Percentiles rank a stretch among this genome's conserved stretches.
phyloP scores from a whole-genome alignment of 2,888 invertebrate species.

The Heteromyza rotundicornis region DNA sequence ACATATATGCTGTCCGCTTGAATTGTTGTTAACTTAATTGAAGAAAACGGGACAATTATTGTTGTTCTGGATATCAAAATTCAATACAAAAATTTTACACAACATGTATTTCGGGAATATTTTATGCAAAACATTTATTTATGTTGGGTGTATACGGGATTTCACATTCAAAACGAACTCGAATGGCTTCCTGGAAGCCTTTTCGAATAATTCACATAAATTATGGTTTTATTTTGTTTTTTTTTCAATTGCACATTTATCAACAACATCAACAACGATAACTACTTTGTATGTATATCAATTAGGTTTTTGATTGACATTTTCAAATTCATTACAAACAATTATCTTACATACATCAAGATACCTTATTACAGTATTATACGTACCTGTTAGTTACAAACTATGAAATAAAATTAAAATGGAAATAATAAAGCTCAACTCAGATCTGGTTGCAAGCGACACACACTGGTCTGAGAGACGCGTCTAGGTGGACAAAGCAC shows the following conservation, averaged over 20 bases:
- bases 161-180: conserved; percentile 7
- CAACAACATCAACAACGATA: conserved; percentile 61
- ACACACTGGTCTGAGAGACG: no score
- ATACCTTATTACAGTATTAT: conserved; percentile 21
- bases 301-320: neutral
- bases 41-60: neutral
- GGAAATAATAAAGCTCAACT: no score
- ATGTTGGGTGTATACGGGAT: neutral
- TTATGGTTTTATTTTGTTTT: conserved; percentile 34
- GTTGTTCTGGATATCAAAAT: conserved; percentile 45
- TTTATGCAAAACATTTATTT: neutral
- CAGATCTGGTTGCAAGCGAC: no score
- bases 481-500: no score
- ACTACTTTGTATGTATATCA: conserved; percentile 52
- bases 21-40: conserved; percentile 21
- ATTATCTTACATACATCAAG: conserved; percentile 22
- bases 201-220: conserved; percentile 21
- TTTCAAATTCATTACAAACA: conserved; percentile 26
- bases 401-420: neutral
- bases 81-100: conserved; percentile 52
- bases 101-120: conserved; percentile 30
- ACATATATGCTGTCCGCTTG: conserved; percentile 63
- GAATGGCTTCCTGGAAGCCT: neutral
- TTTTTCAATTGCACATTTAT: conserved; percentile 59
- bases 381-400: conserved; percentile 29